These are phyloP conservation scores for Takifugu bimaculatus DNA, from an alignment of 2,113 vertebrate species.

Conservation along the genomic window DNA sequence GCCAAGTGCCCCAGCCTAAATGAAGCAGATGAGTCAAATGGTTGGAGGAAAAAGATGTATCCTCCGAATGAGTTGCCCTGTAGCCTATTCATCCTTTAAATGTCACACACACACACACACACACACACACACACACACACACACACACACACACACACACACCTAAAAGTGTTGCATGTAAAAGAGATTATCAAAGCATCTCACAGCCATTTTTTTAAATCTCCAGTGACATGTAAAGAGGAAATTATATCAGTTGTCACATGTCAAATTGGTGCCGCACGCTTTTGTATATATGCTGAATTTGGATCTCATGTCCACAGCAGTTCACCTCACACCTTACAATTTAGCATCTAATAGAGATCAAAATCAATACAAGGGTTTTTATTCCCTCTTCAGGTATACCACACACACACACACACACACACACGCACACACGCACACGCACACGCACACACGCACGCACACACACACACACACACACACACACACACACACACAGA, in stretches of 20 bases:
- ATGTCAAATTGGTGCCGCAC: not conserved
- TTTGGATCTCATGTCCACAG: too few species aligned
- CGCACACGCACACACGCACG: slow-evolving; percentile 19
- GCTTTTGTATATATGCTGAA: too few species aligned
- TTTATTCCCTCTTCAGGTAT: too few species aligned
- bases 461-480: slow-evolving; percentile 19
- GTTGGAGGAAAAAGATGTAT: slow-evolving; percentile 56
- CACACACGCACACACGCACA: slow-evolving; percentile 18
- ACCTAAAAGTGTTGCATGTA: slow-evolving; percentile 15
- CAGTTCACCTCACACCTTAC: too few species aligned
- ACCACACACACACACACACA: slow-evolving; percentile 10
- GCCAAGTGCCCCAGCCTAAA: slow-evolving; percentile 49
- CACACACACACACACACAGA: slow-evolving; percentile 23
- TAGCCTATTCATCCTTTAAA: slow-evolving; percentile 59
- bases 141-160: slow-evolving; percentile 13
- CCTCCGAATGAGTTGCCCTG: slow-evolving; percentile 44
- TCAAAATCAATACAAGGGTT: too few species aligned
- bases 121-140: slow-evolving; percentile 16
- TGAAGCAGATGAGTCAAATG: slow-evolving; percentile 60
- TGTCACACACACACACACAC: slow-evolving; percentile 35
- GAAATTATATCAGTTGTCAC: slow-evolving; percentile 36
- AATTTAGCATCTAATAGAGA: too few species aligned
- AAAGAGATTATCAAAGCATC: slow-evolving; percentile 26
- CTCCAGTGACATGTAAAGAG: slow-evolving; percentile 9
- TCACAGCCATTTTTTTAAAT: slow-evolving; percentile 21